Percentiles rank a stretch among this genome's conserved stretches.
phyloP scores from a whole-genome alignment of 2,113 vertebrate genomes.

The Platysternon megacephalum region DNA sequence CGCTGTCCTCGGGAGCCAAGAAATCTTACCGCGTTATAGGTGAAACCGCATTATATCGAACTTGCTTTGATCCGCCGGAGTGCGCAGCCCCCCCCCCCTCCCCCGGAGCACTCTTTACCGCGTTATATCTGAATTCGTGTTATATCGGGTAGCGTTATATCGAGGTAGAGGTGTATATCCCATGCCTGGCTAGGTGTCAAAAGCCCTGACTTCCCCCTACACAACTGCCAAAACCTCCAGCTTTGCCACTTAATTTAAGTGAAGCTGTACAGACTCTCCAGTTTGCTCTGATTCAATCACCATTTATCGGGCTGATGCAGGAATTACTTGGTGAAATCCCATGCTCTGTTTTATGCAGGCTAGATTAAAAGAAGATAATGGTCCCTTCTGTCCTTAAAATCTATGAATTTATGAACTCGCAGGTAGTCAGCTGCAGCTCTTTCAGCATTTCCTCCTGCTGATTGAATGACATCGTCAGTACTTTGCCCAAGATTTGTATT shows the following conservation, averaged over 20 bases:
- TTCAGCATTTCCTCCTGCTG: background rate
- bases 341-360: background rate
- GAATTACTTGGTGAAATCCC: background rate
- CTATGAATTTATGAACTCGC: accelerated
- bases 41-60: too few species aligned
- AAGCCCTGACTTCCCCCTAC: background rate
- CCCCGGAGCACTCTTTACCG: too few species aligned
- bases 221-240: background rate
- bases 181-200: background rate
- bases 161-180: too few species aligned
- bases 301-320: background rate
- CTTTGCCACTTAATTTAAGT: background rate
- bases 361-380: background rate
- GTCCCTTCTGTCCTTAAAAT: background rate
- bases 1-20: too few species aligned
- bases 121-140: too few species aligned
- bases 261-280: background rate
- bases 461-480: background rate
- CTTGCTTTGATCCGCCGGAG: too few species aligned
- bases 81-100: too few species aligned
- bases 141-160: too few species aligned
- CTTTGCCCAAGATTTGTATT: background rate
- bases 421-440: background rate
- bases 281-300: background rate
- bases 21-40: too few species aligned